phyloP scores from a whole-genome alignment of 2,113 vertebrate species.

The Herpetotheres cachinnans region DNA sequence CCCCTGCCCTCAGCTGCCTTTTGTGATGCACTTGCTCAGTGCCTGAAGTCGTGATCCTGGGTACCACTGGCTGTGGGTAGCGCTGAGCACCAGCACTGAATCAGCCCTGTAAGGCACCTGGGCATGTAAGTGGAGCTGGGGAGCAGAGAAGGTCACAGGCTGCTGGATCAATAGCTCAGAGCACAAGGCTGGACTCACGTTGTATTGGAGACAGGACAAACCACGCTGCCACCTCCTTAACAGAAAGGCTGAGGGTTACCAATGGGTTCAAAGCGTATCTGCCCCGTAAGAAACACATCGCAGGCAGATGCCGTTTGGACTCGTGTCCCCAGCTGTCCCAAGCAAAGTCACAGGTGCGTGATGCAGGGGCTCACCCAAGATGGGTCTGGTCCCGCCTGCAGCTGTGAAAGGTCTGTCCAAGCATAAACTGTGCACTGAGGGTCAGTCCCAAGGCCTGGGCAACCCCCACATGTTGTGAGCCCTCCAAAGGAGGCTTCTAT shows the following conservation, averaged over 20 bases:
- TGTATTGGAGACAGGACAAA: neutral
- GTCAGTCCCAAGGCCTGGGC: neutral
- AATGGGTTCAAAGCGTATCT: neutral
- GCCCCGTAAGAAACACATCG: no score
- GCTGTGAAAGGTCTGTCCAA: neutral
- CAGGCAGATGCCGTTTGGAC: neutral
- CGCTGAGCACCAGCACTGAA: neutral
- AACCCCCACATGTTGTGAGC: neutral
- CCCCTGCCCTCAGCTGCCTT: neutral
- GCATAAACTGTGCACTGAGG: neutral
- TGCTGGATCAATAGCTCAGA: neutral
- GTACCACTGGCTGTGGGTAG: neutral
- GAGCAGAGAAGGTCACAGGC: neutral
- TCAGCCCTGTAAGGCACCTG: accelerated
- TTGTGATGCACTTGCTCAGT: neutral
- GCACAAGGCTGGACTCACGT: neutral
- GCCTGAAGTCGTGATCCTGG: neutral
- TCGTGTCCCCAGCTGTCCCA: neutral
- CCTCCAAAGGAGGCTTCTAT: accelerated
- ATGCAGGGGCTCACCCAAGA: neutral
- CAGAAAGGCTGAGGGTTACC: neutral
- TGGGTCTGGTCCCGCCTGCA: neutral
- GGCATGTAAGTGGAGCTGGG: neutral
- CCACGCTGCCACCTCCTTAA: neutral
- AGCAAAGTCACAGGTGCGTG: accelerated